A percentile compares a stretch with the other conserved stretches of the same genome.
Evolutionary conservation across 1,140 invertebrate genomes (phyloP).

Genomic region (Bombus breviceps): DNA sequence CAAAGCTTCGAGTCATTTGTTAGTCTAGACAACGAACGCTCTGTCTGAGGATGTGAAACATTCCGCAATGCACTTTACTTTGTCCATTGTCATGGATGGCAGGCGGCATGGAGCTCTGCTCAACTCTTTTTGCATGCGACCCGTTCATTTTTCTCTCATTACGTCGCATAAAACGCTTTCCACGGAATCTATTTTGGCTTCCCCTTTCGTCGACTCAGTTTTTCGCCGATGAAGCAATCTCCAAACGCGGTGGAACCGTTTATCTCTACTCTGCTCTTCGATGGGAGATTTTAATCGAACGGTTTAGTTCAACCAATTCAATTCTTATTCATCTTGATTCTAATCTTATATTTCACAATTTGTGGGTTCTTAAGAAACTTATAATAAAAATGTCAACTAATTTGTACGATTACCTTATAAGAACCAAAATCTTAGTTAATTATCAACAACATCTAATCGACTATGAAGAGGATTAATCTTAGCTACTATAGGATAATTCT

Average conservation of each 20-base stretch:
- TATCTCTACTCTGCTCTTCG: neutral
- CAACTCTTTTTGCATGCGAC: slow-evolving; percentile 17
- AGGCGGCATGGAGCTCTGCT: neutral
- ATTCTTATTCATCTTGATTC: neutral
- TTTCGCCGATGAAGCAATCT: slow-evolving; percentile 11
- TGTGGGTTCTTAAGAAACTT: neutral
- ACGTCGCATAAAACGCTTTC: slow-evolving; percentile 58
- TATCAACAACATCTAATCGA: too few species aligned
- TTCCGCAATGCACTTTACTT: slow-evolving; percentile 47
- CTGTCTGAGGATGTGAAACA: slow-evolving; percentile 53
- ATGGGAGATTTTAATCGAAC: neutral
- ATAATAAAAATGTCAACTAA: too few species aligned
- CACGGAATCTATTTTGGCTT: slow-evolving; percentile 61
- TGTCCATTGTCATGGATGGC: slow-evolving; percentile 38
- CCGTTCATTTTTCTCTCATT: slow-evolving; percentile 63
- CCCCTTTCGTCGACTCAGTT: slow-evolving; percentile 27
- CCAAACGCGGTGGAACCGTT: neutral
- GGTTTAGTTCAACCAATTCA: neutral
- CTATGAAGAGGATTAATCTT: too few species aligned
- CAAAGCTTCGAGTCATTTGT: slow-evolving; percentile 44
- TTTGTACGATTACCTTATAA: too few species aligned
- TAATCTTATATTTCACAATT: too few species aligned
- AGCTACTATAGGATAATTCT: too few species aligned
- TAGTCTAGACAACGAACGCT: slow-evolving; percentile 52
- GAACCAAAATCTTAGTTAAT: too few species aligned